These are phyloP conservation scores for Lampris incognitus DNA, from an alignment of 2,113 vertebrate species.

Conservation along the genomic window DNA sequence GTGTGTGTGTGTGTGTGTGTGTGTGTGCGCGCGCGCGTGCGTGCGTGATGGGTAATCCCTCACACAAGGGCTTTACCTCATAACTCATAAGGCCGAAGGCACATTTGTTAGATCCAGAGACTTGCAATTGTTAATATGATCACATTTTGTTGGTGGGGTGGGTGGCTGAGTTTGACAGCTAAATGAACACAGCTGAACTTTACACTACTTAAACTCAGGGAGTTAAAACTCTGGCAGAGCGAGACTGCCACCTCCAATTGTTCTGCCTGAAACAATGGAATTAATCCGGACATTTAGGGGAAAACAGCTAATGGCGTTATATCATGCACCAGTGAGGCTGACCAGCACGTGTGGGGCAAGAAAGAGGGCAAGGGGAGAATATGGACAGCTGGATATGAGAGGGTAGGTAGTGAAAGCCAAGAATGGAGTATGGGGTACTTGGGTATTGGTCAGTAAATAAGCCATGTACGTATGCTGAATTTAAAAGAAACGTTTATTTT, in stretches of 20 bases:
- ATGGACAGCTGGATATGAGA: too few species aligned
- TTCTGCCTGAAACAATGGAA: constrained; percentile 7
- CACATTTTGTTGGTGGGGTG: constrained; percentile 17
- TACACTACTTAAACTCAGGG: not conserved
- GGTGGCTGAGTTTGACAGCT: not conserved
- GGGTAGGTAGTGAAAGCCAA: not conserved
- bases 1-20: constrained; percentile 21
- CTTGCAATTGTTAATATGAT: constrained; percentile 23
- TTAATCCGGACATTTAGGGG: constrained; percentile 29
- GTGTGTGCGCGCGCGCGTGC: not conserved
- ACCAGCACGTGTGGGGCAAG: constrained; percentile 13
- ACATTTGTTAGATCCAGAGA: not conserved
- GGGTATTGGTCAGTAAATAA: not conserved
- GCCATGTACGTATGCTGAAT: too few species aligned
- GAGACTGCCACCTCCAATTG: not conserved
- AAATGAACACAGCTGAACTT: not conserved
- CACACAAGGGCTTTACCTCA: too few species aligned
- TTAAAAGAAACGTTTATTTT: too few species aligned
- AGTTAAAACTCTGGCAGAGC: not conserved
- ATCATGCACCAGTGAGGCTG: constrained; percentile 5
- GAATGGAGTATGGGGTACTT: too few species aligned
- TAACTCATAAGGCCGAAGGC: not conserved
- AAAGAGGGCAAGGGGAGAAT: not conserved
- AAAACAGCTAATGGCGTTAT: constrained; percentile 30
- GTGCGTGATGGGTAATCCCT: not conserved